A percentile compares a stretch with the other conserved stretches of the same genome.
phyloP scores from a whole-genome alignment of 2,888 invertebrate genomes.

The Mythimna albipuncta region DNA sequence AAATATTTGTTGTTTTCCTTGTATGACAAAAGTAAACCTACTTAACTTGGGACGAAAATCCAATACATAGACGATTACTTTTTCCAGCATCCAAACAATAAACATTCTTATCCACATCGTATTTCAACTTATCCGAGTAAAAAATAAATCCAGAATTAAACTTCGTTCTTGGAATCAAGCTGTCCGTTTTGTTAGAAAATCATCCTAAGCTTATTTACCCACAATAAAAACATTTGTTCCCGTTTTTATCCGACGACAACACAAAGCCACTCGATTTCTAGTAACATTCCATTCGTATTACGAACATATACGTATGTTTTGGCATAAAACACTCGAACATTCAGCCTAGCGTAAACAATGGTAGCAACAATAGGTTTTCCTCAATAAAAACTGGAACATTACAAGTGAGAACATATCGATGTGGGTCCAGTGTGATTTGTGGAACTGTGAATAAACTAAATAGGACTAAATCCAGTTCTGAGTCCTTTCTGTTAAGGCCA shows the following conservation, averaged over 20 bases:
- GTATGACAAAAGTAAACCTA: no score
- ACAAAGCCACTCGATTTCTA: conserved; percentile 17
- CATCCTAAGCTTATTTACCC: conserved; percentile 11
- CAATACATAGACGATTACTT: not conserved
- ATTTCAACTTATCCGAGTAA: not conserved
- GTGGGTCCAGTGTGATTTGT: conserved; percentile 13
- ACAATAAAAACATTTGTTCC: not conserved
- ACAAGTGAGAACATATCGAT: conserved; percentile 25
- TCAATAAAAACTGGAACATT: conserved; percentile 42
- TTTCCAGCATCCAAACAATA: not conserved
- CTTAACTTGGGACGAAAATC: no score
- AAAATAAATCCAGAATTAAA: not conserved
- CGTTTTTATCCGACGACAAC: conserved; percentile 22
- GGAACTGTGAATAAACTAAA: conserved; percentile 32
- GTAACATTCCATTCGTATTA: conserved; percentile 33
- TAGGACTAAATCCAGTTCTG: not conserved
- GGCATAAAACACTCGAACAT: conserved; percentile 18
- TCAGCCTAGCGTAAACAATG: conserved; percentile 21
- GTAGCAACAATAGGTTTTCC: conserved; percentile 39
- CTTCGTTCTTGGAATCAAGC: not conserved
- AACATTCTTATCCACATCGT: no score
- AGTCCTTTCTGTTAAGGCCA: conserved; percentile 30
- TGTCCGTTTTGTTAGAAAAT: conserved; percentile 3
- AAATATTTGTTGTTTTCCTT: no score
- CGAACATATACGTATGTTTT: conserved; percentile 29